Conservation (phyloP, 92 coral and sea anemone species). For the Siderastrea siderea region DNA sequence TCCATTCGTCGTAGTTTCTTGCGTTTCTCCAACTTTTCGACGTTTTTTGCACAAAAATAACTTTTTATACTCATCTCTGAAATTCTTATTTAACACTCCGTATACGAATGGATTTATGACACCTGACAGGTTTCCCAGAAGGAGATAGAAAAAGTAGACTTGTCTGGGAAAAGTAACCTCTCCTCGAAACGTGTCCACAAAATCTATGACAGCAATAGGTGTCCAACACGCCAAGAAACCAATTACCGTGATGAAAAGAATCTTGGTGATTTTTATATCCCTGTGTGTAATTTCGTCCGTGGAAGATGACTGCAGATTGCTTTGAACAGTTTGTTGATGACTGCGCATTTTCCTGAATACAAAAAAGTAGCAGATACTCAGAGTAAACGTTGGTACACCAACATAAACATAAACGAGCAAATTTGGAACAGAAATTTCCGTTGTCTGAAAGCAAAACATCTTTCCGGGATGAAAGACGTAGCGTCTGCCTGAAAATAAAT, state of each 20-base stretch:
- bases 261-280: constrained; percentile 66
- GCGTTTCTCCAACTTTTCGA: not conserved
- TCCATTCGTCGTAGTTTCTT: not conserved
- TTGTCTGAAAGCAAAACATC: constrained; percentile 75
- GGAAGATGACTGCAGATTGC: not conserved
- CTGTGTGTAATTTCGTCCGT: not conserved
- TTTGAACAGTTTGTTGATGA: constrained; percentile 32
- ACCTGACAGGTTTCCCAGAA: constrained; percentile 65
- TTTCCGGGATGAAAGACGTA: constrained; percentile 78
- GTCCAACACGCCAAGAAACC: constrained; percentile 74
- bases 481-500: constrained; percentile 44
- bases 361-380: constrained; percentile 56
- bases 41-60: constrained; percentile 7
- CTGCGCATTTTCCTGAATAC: constrained; percentile 62
- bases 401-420: constrained; percentile 57
- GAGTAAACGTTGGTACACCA: constrained; percentile 39
- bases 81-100: constrained; percentile 66
- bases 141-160: constrained; percentile 55
- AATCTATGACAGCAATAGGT: constrained; percentile 67
- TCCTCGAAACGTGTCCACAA: constrained; percentile 58
- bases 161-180: constrained; percentile 61
- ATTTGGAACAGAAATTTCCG: constrained; percentile 33
- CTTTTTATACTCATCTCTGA: constrained; percentile 58
- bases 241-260: constrained; percentile 56
- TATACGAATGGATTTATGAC: constrained; percentile 66